These are phyloP conservation scores for Dromiciops gliroides DNA, from an alignment of 2,113 vertebrate species.

Conservation along the genomic window DNA sequence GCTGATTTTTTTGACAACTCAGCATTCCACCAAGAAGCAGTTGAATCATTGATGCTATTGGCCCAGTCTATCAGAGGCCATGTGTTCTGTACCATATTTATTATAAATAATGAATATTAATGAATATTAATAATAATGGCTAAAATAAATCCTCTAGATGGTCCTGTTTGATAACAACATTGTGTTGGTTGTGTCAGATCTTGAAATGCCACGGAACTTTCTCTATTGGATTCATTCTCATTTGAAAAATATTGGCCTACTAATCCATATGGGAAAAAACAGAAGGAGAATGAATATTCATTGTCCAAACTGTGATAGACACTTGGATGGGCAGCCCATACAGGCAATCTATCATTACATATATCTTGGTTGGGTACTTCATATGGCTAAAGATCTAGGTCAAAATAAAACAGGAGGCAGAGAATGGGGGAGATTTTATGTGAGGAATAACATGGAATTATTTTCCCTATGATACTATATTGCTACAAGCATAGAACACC, in stretches of 20 bases:
- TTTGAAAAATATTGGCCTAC: neutral
- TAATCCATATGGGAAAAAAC: neutral
- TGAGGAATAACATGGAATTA: neutral
- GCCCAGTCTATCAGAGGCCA: too few species aligned
- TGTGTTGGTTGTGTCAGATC: neutral
- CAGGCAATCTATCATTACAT: too few species aligned
- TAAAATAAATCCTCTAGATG: neutral
- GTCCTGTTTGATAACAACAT: neutral
- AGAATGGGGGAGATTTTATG: too few species aligned
- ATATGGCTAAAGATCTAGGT: too few species aligned
- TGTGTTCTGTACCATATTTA: too few species aligned
- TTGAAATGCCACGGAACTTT: neutral
- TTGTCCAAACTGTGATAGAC: neutral
- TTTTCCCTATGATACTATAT: neutral
- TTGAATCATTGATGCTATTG: too few species aligned
- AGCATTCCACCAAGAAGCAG: too few species aligned
- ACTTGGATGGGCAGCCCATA: too few species aligned
- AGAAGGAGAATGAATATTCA: neutral
- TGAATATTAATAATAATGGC: neutral
- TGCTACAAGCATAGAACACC: neutral
- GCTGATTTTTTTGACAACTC: too few species aligned
- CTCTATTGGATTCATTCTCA: neutral
- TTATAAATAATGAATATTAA: too few species aligned
- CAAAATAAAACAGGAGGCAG: too few species aligned
- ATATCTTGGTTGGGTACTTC: too few species aligned